Base-by-base conservation (phyloP, 2,888 invertebrate genomes). In the Protodeltote pygarga region DNA sequence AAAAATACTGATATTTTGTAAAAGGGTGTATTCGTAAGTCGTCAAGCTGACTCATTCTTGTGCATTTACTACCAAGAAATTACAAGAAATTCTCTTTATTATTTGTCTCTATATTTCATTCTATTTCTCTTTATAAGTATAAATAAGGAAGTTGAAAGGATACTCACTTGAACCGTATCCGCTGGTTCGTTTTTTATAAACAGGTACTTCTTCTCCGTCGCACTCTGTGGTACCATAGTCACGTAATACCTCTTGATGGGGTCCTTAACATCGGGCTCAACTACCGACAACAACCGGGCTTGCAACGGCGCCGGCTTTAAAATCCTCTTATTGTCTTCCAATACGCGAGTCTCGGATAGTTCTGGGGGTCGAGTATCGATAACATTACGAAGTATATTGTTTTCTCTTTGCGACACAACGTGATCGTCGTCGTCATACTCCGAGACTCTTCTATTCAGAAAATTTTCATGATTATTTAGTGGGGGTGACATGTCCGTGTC, bases 141-240 rank as follows among this genome's bases (percentile, higher is more conserved):
- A 21, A 16, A 10, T 11, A 4, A 4, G n/a, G 10, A 5, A 4
- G 5, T 16, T n/a, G n/a, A n/a, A 5, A 23, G 5, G 35, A 17
- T 38, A 46, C 89, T 76, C 72, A 93, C 84, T 73, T 90, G 90
- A 42, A 83, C 79, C 78, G 90, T 65, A 41, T 93, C 93, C 29
- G 81, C 27, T 1, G 92, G 92, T 58, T 95, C 93, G 78, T 93
- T 94, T 78, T 95, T 95, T 51, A 94, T 93, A 39, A 95, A 91
- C 69, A 95, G 93, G 57, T 94, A 85, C 75, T 95, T 95, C 77
- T 95, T 94, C 33, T 95, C 94, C 9, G 89, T 73, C 23, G 77
- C 63, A 44, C 73, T 80, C 50, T 89, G 89, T n/a, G 92, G 92
- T 44, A 92, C 79, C 15, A 68, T 64, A 0, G 68, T 70, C 1